These are phyloP conservation scores for Otolemur crassicaudatus DNA, from an alignment of 2,797 vertebrate species.

Conservation along the genomic window DNA sequence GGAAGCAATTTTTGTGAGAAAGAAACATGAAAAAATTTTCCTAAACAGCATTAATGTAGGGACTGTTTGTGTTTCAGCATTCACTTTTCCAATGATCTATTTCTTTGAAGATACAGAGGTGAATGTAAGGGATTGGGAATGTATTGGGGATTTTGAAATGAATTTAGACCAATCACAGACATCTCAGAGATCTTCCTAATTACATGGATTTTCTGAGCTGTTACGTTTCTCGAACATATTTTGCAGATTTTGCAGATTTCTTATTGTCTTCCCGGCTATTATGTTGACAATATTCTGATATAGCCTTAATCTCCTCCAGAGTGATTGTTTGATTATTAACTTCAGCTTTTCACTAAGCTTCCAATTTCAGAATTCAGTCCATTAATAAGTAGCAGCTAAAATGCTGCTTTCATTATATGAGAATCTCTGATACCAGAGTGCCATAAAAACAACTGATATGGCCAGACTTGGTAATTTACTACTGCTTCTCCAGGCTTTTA, in stretches of 20 bases:
- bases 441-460: neutral
- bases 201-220: neutral
- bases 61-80: neutral
- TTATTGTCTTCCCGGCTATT: neutral
- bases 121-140: neutral
- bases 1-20: conserved; percentile 6
- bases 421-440: neutral
- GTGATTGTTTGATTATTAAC: neutral
- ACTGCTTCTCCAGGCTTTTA: neutral
- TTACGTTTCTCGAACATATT: neutral
- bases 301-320: neutral
- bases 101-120: neutral
- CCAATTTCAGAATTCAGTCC: conserved; percentile 22
- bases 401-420: neutral
- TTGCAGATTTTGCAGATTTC: conserved; percentile 40
- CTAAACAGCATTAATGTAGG: neutral
- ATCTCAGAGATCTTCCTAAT: neutral
- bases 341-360: conserved; percentile 30
- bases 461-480: neutral
- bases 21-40: neutral
- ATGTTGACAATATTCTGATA: neutral
- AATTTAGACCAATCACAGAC: neutral
- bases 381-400: neutral
- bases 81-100: neutral
- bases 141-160: conserved; percentile 9